phyloP scores from a whole-genome alignment of 1,140 invertebrate species.

The Pseudomyrmex flavicornis region DNA sequence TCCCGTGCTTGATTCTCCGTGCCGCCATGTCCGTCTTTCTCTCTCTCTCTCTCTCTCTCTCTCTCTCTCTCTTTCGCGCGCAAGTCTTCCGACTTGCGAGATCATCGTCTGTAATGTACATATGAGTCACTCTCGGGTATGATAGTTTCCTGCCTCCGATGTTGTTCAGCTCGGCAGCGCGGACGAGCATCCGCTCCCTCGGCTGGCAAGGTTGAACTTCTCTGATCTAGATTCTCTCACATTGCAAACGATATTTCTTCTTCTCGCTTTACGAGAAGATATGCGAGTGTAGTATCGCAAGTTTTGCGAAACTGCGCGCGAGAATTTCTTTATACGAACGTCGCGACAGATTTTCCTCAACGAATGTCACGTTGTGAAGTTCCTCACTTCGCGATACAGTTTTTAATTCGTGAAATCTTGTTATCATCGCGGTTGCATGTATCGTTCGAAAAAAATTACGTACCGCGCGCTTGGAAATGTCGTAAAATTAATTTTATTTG shows the following conservation, averaged over 20 bases:
- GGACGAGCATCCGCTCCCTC: not conserved
- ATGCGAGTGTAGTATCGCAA: not conserved
- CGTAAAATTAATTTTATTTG: too few species aligned
- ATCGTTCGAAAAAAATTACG: too few species aligned
- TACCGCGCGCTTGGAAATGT: too few species aligned
- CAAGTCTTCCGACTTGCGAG: conserved; percentile 48
- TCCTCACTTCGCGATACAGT: not conserved
- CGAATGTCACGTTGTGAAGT: conserved; percentile 4
- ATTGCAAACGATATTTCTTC: not conserved
- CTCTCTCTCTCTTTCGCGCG: not conserved
- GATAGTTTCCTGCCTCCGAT: conserved; percentile 40
- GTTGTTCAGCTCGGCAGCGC: conserved; percentile 4
- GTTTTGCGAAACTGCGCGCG: not conserved
- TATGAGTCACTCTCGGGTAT: conserved; percentile 34
- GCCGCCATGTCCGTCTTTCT: conserved; percentile 35
- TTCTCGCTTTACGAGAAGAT: not conserved
- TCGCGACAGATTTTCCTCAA: not conserved
- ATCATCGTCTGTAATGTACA: conserved; percentile 57
- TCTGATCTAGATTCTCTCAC: not conserved
- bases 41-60: not conserved
- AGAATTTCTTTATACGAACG: conserved; percentile 22
- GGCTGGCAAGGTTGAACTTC: not conserved
- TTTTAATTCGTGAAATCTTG: not conserved
- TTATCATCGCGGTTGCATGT: too few species aligned
- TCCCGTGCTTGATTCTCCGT: conserved; percentile 43